Conservation (phyloP, 2,113 vertebrate species). For the Ancistrus triradiatus region DNA sequence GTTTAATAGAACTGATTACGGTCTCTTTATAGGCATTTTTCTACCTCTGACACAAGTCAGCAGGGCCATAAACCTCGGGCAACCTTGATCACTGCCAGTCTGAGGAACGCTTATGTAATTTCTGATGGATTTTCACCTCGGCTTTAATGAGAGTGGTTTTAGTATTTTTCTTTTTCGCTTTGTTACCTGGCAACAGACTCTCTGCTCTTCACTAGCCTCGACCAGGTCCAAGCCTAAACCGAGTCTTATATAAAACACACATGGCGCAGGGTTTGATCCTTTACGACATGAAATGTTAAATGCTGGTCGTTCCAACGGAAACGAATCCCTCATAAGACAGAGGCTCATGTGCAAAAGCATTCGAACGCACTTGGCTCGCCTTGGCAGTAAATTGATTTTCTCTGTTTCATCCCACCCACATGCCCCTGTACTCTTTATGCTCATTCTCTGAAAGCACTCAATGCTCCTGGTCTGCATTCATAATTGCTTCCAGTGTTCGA, state of each 20-base stretch:
- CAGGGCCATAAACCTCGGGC: constrained; percentile 52
- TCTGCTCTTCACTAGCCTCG: constrained; percentile 59
- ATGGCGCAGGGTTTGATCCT: background rate
- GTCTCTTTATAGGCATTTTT: constrained; percentile 1
- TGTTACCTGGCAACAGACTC: constrained; percentile 74
- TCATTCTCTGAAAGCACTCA: constrained; percentile 36
- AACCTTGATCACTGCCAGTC: constrained; percentile 50
- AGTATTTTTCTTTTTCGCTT: constrained; percentile 66
- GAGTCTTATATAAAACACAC: constrained; percentile 44
- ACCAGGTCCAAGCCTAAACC: constrained; percentile 58
- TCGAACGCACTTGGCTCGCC: constrained; percentile 14
- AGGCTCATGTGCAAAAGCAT: constrained; percentile 14
- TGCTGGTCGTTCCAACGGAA: constrained; percentile 6
- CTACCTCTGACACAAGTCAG: constrained; percentile 42
- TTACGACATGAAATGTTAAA: constrained; percentile 3
- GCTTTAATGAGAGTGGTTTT: constrained; percentile 65
- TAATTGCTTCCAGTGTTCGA: constrained; percentile 30
- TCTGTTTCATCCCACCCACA: constrained; percentile 39
- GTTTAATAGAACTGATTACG: too few species aligned
- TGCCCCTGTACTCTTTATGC: constrained; percentile 32
- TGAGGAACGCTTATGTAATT: constrained; percentile 71
- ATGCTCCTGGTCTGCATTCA: constrained; percentile 18
- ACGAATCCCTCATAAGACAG: constrained; percentile 36
- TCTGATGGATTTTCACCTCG: constrained; percentile 64
- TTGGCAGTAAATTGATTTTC: constrained; percentile 56